A percentile compares a stretch with the other conserved stretches of the same genome.
phyloP scores from a whole-genome alignment of 2,797 vertebrate species.

The Pseudocheirus occidentalis region DNA sequence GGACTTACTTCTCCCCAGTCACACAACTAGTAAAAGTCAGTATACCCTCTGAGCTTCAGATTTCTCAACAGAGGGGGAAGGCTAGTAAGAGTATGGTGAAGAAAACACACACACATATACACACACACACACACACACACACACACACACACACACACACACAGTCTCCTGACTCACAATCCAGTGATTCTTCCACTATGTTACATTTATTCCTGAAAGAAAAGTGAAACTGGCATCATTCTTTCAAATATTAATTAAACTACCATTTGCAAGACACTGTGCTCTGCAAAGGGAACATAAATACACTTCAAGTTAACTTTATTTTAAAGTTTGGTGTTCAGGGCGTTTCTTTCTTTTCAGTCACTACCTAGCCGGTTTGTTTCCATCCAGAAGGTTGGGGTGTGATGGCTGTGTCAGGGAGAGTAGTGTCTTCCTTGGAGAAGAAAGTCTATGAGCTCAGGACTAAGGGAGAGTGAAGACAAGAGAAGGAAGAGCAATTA shows the following conservation, averaged over 20 bases:
- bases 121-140: too few relatives aligned
- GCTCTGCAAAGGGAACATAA: not conserved
- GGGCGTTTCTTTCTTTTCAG: not conserved
- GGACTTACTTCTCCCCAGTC: not conserved
- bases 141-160: too few relatives aligned
- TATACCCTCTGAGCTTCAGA: not conserved
- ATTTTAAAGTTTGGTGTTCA: not conserved
- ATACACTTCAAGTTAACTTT: not conserved
- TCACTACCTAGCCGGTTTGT: not conserved
- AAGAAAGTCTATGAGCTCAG: not conserved
- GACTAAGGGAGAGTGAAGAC: not conserved
- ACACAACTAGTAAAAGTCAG: not conserved
- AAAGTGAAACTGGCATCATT: not conserved
- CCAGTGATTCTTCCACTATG: not conserved
- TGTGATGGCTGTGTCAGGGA: not conserved
- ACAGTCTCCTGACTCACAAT: not conserved
- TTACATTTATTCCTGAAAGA: not conserved
- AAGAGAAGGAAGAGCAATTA: not conserved
- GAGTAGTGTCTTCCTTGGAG: not conserved
- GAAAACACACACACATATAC: too few relatives aligned
- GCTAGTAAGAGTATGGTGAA: too few relatives aligned
- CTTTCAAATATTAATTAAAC: not conserved
- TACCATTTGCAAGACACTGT: not conserved
- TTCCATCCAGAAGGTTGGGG: not conserved
- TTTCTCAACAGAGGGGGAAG: too few relatives aligned